Evolutionary conservation across 1,140 invertebrate species (phyloP), one percentile per base, ranked within the genome.

Genomic region (Uloborus diversus): DNA sequence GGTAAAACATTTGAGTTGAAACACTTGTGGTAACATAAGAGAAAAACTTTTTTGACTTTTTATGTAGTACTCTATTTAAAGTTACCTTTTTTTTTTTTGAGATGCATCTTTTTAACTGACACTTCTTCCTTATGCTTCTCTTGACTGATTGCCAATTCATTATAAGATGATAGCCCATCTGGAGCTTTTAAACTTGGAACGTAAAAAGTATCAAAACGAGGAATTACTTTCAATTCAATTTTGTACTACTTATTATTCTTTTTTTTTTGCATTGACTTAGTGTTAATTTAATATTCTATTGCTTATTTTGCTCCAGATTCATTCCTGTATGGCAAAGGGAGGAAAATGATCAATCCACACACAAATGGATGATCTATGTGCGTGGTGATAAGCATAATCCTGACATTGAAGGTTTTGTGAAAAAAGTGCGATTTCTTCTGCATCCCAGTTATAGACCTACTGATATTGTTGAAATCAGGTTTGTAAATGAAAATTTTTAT

Each of bases 311-410:
- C 13, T 78, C 61, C 57, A 87, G 86, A 75, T 87, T 85, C 73
- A 91, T 94, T 37, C 91, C 91, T 2, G 87, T 89, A 0, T 90
- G 92, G 53, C 90, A 90, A 56, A 84, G 90, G 9, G 89, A 91
- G 27, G 90, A 93, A 83, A 89, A 89, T 35, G 87, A 88, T 79
- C 84, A 84, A 53, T 90, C 93, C n/a, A 94, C 92, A 61, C 94
- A 96, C 85, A 95, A 95, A 84, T 96, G 95, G 95, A 92, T 95
- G 86, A 90, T 96, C 61, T 96, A 96, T 87, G 91, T 96, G 4
- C 88, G 92, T 81, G 92, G 91, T 0, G 88, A 90, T 59, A 90
- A 89, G 81, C 88, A 91, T 20, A 86, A 87, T 59, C 89, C 90
- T 3, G 88, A 91, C 62, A 88, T 94, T 73, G 87, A 90, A 25